Evolutionary conservation across 2,888 invertebrate species (phyloP).

Genomic region (Drosophila eohydei): DNA sequence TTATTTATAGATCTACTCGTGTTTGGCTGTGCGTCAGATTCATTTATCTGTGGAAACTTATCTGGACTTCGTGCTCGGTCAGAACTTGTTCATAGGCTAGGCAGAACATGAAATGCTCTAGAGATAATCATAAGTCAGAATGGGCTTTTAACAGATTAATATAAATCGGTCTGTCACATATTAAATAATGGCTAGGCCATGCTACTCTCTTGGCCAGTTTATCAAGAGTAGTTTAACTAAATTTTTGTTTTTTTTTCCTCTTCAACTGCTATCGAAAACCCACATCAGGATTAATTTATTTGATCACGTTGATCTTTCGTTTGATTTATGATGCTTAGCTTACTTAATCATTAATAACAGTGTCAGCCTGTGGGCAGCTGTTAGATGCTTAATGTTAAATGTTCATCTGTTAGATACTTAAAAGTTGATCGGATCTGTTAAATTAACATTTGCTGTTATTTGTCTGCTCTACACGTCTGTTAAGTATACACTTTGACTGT

Average conservation of each 20-base stretch:
- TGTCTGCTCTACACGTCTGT: too few relatives aligned
- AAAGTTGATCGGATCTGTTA: background rate
- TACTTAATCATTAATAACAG: background rate
- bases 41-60: slow-evolving; percentile 7
- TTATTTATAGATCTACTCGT: background rate
- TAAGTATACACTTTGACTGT: too few relatives aligned
- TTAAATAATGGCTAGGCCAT: slow-evolving; percentile 1
- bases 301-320: background rate
- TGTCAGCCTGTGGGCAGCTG: background rate
- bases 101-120: background rate
- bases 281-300: slow-evolving; percentile 9
- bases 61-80: background rate
- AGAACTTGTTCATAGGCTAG: slow-evolving; percentile 1
- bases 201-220: background rate
- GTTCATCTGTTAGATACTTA: too few relatives aligned
- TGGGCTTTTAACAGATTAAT: background rate
- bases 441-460: too few relatives aligned
- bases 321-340: background rate
- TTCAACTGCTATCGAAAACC: slow-evolving; percentile 6
- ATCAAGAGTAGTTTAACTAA: background rate
- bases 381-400: too few relatives aligned
- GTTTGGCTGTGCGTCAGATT: background rate
- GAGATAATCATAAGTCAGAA: background rate
- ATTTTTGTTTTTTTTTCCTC: background rate
- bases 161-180: slow-evolving; percentile 1